phyloP scores from a whole-genome alignment of 2,888 invertebrate species.

The Eucera pruinosa region DNA sequence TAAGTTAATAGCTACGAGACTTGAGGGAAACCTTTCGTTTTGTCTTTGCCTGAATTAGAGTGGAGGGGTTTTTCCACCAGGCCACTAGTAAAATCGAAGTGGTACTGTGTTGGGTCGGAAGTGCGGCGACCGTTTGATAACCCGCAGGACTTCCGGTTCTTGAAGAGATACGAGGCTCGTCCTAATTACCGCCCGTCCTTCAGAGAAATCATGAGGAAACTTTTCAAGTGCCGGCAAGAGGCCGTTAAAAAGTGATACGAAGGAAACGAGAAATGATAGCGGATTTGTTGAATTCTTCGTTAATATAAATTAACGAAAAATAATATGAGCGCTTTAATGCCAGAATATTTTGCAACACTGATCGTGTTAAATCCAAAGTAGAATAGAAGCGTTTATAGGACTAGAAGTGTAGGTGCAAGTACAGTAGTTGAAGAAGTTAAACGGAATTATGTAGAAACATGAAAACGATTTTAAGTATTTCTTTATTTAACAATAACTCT shows the following conservation, averaged over 20 bases:
- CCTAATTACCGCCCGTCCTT: slow-evolving; percentile 74
- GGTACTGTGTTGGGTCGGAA: slow-evolving; percentile 62
- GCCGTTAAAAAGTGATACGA: slow-evolving; percentile 62
- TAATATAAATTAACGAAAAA: slow-evolving; percentile 41
- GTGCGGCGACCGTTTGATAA: slow-evolving; percentile 71
- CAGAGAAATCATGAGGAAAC: slow-evolving; percentile 62
- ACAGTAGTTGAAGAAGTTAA: not conserved
- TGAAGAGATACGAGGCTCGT: slow-evolving; percentile 69
- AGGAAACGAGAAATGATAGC: slow-evolving; percentile 47
- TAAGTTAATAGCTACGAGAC: not conserved
- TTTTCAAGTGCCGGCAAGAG: slow-evolving; percentile 61
- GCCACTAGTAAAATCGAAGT: slow-evolving; percentile 18
- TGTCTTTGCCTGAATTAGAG: not conserved
- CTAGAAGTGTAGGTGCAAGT: no score
- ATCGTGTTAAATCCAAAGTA: not conserved
- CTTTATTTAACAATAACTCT: no score
- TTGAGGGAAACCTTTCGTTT: not conserved
- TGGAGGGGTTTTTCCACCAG: slow-evolving; percentile 28
- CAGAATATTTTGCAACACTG: not conserved
- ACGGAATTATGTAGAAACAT: not conserved
- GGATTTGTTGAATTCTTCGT: slow-evolving; percentile 41
- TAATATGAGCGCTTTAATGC: slow-evolving; percentile 17
- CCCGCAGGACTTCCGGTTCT: slow-evolving; percentile 71
- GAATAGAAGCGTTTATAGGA: not conserved
- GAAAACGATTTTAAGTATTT: no score